Conservation (phyloP, 2,113 vertebrate species). For the Epinephelus moara region DNA sequence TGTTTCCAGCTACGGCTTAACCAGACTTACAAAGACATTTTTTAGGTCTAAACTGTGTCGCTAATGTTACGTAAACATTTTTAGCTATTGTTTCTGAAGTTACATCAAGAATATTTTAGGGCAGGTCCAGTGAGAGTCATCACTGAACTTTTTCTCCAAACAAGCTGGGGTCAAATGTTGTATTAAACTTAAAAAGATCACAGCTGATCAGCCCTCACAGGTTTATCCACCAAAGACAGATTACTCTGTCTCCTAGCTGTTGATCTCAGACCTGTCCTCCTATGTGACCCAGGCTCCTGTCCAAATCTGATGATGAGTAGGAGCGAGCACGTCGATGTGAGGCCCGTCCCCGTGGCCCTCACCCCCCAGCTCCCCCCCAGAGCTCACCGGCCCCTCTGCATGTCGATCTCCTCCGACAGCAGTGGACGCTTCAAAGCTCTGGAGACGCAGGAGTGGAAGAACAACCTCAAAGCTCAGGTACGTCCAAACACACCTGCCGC, state of each 20-base stretch:
- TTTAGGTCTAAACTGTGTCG: too few relatives aligned
- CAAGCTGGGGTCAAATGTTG: background rate
- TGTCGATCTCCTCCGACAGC: conserved; percentile 83
- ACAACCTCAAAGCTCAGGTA: conserved; percentile 86
- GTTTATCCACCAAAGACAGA: background rate
- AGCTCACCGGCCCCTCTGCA: conserved; percentile 78
- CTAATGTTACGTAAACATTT: too few relatives aligned
- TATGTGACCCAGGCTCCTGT: conserved; percentile 80
- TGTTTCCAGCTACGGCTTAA: too few relatives aligned
- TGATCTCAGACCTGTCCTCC: background rate
- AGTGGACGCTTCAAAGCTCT: conserved; percentile 79
- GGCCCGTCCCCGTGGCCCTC: conserved; percentile 72
- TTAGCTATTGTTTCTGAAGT: too few relatives aligned
- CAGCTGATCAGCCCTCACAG: background rate
- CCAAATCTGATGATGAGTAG: conserved; percentile 84
- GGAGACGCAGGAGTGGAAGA: conserved; percentile 84
- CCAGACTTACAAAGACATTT: too few relatives aligned
- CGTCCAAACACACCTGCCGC: background rate
- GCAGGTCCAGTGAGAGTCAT: too few relatives aligned
- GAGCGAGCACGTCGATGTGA: conserved; percentile 72
- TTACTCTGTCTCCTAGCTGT: background rate
- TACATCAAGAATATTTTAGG: too few relatives aligned
- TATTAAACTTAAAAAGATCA: background rate
- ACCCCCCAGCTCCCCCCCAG: conserved; percentile 74
- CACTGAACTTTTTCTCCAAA: background rate